A percentile compares a stretch with the other conserved stretches of the same genome.
Evolutionary conservation across 2,888 invertebrate genomes (phyloP).

Genomic region (Drosophila neonasuta): DNA sequence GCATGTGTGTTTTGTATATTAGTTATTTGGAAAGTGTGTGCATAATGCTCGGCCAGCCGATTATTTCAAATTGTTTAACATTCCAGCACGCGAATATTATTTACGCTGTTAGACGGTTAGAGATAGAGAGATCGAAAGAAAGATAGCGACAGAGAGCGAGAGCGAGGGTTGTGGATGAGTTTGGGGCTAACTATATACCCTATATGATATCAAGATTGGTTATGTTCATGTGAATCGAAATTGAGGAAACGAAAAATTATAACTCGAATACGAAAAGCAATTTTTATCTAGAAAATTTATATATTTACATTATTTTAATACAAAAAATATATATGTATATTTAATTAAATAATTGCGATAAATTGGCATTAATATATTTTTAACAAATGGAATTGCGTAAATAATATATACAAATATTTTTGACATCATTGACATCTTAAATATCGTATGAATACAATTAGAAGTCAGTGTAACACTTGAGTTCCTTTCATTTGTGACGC

Average conservation of each 20-base stretch:
- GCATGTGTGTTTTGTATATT: constrained; percentile 20
- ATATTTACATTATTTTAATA: constrained; percentile 33
- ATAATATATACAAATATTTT: constrained; percentile 45
- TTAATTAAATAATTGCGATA: constrained; percentile 23
- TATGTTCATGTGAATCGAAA: constrained; percentile 59
- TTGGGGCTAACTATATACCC: neutral
- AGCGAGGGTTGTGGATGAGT: constrained; percentile 1
- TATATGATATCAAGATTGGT: constrained; percentile 36
- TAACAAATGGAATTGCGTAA: constrained; percentile 34
- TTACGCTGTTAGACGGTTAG: constrained; percentile 20
- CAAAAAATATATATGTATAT: constrained; percentile 10
- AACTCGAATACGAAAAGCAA: constrained; percentile 65
- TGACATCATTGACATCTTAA: constrained; percentile 32
- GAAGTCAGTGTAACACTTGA: constrained; percentile 34
- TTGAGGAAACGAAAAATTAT: constrained; percentile 57
- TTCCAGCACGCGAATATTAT: constrained; percentile 43
- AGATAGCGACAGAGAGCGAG: neutral
- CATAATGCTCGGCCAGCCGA: constrained; percentile 22
- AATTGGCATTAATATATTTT: constrained; percentile 29
- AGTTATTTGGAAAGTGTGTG: constrained; percentile 51
- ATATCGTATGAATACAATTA: constrained; percentile 24
- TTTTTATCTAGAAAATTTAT: constrained; percentile 60
- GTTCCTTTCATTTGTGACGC: constrained; percentile 52
- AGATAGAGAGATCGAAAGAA: neutral
- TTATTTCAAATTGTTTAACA: constrained; percentile 46